Evolutionary conservation across 2,797 vertebrate genomes (phyloP), one percentile per base, ranked within the genome.

Genomic region (Pseudotriccus pelzelni): DNA sequence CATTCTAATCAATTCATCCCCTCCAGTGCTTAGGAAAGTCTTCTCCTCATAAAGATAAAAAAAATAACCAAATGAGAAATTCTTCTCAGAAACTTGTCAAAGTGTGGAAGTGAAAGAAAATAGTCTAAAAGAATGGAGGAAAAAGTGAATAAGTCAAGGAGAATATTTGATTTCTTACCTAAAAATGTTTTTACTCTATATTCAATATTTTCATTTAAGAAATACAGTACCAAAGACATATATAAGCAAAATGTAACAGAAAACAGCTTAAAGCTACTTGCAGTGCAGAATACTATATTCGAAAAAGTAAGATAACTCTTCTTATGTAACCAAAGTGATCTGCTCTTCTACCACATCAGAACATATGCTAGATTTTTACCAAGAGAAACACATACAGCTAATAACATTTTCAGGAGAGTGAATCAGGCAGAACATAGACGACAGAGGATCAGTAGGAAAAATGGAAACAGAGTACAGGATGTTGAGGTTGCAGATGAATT

Each of bases 41-140:
- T 75, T 63, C 7, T 14, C 9, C 9, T 82, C 50, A 12, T 5
- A 86, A 77, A 37, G 8, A 41, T 0, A 59, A 9, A 27, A 52
- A 62, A 76, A 73, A 39, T 39, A 74, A 50, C 1, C 1, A 75
- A 81, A 59, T 44, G 10, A 73, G 12, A 34, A 76, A 18, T 59
- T 55, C 67, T 49, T 52, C 28, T 52, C 22, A 22, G 67, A 39
- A 70, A 41, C 5, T 53, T 17, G 34, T 32, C 14, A 66, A 88
- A 79, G 18, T 10, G 9, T 24, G 12, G 13, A 78, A 52, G 9
- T 6, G 8, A 59, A 72, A 56, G 7, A 3, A 75, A 82, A 84
- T 41, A 34, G 1, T 37, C 10, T 44, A 50, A 74, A 81, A 47
- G 5, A 8, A 11, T 12, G 5, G 0, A 3, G 7, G 10, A 8